These are phyloP conservation scores for Cyclina sinensis DNA, from an alignment of 1,140 invertebrate species.

Conservation along the genomic window DNA sequence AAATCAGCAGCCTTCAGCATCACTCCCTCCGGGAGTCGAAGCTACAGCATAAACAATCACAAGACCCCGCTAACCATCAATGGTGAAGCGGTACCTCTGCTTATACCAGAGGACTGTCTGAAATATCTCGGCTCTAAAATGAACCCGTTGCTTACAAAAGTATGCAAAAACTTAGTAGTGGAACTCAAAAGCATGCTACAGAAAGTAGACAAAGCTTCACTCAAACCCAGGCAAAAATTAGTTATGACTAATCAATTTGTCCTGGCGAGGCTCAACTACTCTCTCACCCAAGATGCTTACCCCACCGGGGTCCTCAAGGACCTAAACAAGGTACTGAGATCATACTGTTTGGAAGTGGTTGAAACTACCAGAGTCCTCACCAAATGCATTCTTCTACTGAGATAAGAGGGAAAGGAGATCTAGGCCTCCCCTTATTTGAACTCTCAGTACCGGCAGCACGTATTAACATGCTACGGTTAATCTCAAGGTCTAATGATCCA, in stretches of 20 bases:
- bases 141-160: too few relatives aligned
- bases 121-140: too few relatives aligned
- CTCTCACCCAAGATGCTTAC: constrained; percentile 20
- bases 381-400: constrained; percentile 14
- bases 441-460: constrained; percentile 1
- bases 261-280: constrained; percentile 34
- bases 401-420: constrained; percentile 17
- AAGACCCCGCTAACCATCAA: too few relatives aligned
- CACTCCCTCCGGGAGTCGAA: too few relatives aligned
- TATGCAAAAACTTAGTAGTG: too few relatives aligned
- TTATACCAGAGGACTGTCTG: too few relatives aligned
- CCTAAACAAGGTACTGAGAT: too few relatives aligned
- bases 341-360: constrained; percentile 23
- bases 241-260: constrained; percentile 14
- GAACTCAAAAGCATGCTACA: too few relatives aligned
- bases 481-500: background rate
- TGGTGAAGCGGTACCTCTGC: too few relatives aligned
- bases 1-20: too few relatives aligned
- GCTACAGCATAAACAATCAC: too few relatives aligned
- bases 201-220: too few relatives aligned
- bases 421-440: constrained; percentile 31
- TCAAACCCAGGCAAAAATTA: constrained; percentile 34
- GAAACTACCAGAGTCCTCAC: constrained; percentile 34
- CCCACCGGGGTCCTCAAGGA: constrained; percentile 7
- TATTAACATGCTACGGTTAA: constrained; percentile 25